These are phyloP conservation scores for Hyperopisus bebe DNA, from an alignment of 2,113 vertebrate genomes.

Conservation along the genomic window DNA sequence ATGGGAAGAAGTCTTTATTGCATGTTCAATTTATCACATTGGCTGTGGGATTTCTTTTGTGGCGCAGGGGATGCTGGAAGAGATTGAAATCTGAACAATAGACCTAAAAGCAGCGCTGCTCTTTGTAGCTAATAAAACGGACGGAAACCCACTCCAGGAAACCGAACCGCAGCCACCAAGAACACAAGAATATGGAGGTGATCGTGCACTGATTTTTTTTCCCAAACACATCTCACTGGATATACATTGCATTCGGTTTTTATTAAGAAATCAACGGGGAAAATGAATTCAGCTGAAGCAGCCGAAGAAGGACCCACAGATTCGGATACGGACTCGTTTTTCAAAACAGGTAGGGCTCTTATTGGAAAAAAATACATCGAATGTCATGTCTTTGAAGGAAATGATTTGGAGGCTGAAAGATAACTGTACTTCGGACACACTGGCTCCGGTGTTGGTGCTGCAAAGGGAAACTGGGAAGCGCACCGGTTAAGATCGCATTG, in stretches of 20 bases:
- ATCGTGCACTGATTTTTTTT: slow-evolving; percentile 29
- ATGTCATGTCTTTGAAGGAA: neutral
- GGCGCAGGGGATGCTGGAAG: neutral
- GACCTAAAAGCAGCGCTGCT: slow-evolving; percentile 34
- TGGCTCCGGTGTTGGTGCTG: neutral
- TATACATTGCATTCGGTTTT: slow-evolving; percentile 28
- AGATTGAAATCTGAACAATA: slow-evolving; percentile 45
- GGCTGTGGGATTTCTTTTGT: slow-evolving; percentile 9
- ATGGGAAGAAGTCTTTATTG: neutral
- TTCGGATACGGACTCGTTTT: slow-evolving; percentile 79
- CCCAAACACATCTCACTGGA: slow-evolving; percentile 30
- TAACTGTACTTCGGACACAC: neutral
- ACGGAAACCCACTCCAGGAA: slow-evolving; percentile 30
- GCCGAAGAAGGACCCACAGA: slow-evolving; percentile 75
- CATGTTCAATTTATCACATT: slow-evolving; percentile 2
- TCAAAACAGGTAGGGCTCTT: slow-evolving; percentile 70
- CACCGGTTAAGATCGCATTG: neutral
- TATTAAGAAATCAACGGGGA: slow-evolving; percentile 32
- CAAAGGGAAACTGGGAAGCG: neutral
- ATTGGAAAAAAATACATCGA: neutral
- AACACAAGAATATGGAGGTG: slow-evolving; percentile 32
- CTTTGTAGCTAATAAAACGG: slow-evolving; percentile 31
- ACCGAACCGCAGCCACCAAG: slow-evolving; percentile 23
- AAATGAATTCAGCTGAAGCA: slow-evolving; percentile 75
- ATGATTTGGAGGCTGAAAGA: neutral